Evolutionary conservation across 2,888 invertebrate species (phyloP).

Genomic region (Disparrhopalites patrizii): DNA sequence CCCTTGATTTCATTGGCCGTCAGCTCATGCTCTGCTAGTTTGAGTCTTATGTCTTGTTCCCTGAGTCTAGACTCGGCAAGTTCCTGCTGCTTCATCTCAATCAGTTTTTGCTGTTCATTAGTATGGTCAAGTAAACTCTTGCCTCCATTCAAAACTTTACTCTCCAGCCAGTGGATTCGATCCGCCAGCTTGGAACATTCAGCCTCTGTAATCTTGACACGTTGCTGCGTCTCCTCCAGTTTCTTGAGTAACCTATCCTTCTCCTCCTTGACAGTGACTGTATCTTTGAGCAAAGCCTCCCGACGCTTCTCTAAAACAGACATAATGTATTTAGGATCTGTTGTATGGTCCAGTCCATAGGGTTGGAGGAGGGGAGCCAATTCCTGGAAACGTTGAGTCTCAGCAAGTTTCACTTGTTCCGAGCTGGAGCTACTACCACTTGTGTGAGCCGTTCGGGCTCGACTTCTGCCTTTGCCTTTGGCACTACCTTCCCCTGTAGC

Average conservation of each 20-base stretch:
- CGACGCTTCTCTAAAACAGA: slow-evolving; percentile 43
- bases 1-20: slow-evolving; percentile 80
- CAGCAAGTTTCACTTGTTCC: slow-evolving; percentile 30
- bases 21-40: slow-evolving; percentile 89
- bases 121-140: slow-evolving; percentile 94
- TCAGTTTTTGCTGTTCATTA: slow-evolving; percentile 83
- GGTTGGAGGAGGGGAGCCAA: slow-evolving; percentile 40
- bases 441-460: slow-evolving; percentile 8
- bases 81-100: slow-evolving; percentile 79
- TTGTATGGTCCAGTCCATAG: slow-evolving; percentile 43
- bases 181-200: slow-evolving; percentile 61
- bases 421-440: slow-evolving; percentile 3
- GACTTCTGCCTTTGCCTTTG: slow-evolving; percentile 5
- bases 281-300: slow-evolving; percentile 50
- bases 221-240: slow-evolving; percentile 66
- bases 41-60: slow-evolving; percentile 86
- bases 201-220: slow-evolving; percentile 49
- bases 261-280: slow-evolving; percentile 55
- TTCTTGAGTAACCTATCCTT: slow-evolving; percentile 58
- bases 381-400: slow-evolving; percentile 42
- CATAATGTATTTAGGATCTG: slow-evolving; percentile 47
- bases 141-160: slow-evolving; percentile 88
- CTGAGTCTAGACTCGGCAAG: slow-evolving; percentile 79
- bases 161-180: slow-evolving; percentile 81
- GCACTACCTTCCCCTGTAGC: neutral